Conservation (phyloP, 2,888 invertebrate genomes). For the Glomeris marginata region DNA sequence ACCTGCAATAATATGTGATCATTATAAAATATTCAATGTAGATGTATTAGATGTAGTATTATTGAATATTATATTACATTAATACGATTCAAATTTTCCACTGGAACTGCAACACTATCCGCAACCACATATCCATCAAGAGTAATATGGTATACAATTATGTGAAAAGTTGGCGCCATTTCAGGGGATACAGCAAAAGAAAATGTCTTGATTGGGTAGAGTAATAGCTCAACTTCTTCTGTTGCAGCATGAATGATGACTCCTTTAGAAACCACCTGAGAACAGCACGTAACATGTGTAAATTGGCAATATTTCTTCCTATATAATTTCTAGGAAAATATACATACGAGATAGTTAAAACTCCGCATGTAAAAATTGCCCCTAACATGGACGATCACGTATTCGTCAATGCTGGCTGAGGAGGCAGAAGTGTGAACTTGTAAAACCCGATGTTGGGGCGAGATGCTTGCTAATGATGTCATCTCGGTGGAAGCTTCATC, state of each 20-base stretch:
- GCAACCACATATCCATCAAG: slow-evolving; percentile 35
- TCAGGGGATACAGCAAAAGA: slow-evolving; percentile 37
- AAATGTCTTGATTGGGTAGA: slow-evolving; percentile 31
- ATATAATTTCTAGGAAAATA: background rate
- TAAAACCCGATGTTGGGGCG: slow-evolving; percentile 29
- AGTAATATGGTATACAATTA: slow-evolving; percentile 36
- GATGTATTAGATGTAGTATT: background rate
- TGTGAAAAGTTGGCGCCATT: slow-evolving; percentile 40
- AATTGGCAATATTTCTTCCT: background rate
- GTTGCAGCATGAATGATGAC: slow-evolving; percentile 31
- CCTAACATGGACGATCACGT: slow-evolving; percentile 38
- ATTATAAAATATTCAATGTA: slow-evolving; percentile 14
- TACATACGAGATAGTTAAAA: slow-evolving; percentile 36
- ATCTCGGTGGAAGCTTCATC: slow-evolving; percentile 19
- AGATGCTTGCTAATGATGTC: slow-evolving; percentile 6
- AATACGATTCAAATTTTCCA: slow-evolving; percentile 36
- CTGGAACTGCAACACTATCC: slow-evolving; percentile 38
- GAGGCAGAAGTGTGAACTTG: slow-evolving; percentile 35
- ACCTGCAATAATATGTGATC: no score
- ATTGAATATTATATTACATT: slow-evolving; percentile 24
- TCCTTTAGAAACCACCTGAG: slow-evolving; percentile 36
- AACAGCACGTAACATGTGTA: slow-evolving; percentile 5
- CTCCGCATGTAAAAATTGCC: slow-evolving; percentile 35
- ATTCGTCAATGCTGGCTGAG: slow-evolving; percentile 33
- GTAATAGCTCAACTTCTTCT: slow-evolving; percentile 28